Base-by-base conservation (phyloP, 2,113 vertebrate genomes). In the Hippoglossus stenolepis region DNA sequence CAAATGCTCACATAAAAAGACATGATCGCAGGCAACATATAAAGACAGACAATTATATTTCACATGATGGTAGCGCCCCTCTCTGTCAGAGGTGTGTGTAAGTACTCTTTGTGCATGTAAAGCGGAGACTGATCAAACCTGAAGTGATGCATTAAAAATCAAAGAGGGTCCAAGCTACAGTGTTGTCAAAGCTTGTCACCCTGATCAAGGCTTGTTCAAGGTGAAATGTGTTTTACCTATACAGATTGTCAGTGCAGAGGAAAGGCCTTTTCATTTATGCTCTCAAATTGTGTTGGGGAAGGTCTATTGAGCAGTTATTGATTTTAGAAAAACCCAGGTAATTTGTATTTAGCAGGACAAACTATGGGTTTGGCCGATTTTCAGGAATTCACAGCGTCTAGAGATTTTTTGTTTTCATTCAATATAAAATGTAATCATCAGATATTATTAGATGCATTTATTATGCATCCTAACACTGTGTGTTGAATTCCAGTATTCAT, bases 171-270 rank as follows among this genome's bases (percentile, higher is more conserved):
- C 6, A 23, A 71, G 54, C 65, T 63, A 26, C 57, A 9, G 17
- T 59, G 62, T 67, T 58, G 47, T 23, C 63, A 67, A 14, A 18
- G 59, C 70, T 24, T 20, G 31, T 68, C 70, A 13, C 9, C 4
- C n/a, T n/a, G 62, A 80, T 69, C 7, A 8, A 66, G 15, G 51
- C 58, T 47, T 61, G 58, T 24, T 74, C 58, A 62, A 60, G 40
- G 78, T 65, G 66, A 79, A 79, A 76, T 21, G 24, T 76, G 64
- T 65, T 71, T 73, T 20, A 67, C 75, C 49, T 51, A 38, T 75
- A 69, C 18, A 64, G 26, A 26, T 38, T 51, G 26, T 45, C 70
- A 20, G 38, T 10, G 51, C 54, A 61, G 38, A 71, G 47, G 10
- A 71, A 54, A 72, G 62, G 21, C 51, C 1, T 82, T 68, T 72